Evolutionary conservation across 2,888 invertebrate species (phyloP).

Genomic region (Acanthosoma haemorrhoidale): DNA sequence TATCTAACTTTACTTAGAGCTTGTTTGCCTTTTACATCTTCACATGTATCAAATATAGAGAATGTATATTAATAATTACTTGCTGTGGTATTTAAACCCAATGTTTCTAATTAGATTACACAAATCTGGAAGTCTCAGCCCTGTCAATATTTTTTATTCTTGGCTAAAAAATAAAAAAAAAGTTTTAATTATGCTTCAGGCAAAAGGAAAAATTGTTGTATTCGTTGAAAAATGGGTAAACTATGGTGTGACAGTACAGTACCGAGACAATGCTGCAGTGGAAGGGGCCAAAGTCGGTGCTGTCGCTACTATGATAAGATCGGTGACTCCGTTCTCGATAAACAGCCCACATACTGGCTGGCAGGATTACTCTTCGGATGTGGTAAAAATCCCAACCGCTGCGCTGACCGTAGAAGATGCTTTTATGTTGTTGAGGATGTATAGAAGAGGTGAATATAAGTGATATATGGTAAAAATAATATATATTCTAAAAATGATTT

Average conservation of each 20-base stretch:
- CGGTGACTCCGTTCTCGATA: conserved; percentile 71
- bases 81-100: too few relatives aligned
- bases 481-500: too few relatives aligned
- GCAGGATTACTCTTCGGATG: conserved; percentile 56
- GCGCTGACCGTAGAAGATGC: conserved; percentile 76
- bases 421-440: conserved; percentile 61
- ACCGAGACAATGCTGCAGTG: conserved; percentile 60
- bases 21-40: too few relatives aligned
- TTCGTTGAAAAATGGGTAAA: conserved; percentile 61
- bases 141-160: background rate
- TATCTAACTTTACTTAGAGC: too few relatives aligned
- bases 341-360: conserved; percentile 72
- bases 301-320: conserved; percentile 66
- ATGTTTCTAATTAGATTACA: background rate
- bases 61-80: too few relatives aligned
- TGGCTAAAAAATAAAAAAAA: background rate
- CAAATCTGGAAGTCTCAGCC: background rate
- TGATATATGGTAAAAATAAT: background rate
- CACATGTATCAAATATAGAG: too few relatives aligned
- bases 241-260: conserved; percentile 62
- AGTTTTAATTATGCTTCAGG: conserved; percentile 45
- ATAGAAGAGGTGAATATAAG: conserved; percentile 50
- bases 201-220: conserved; percentile 68
- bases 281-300: conserved; percentile 69
- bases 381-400: conserved; percentile 64